Evolutionary conservation across 2,797 vertebrate species (phyloP).

Genomic region (Ctenochaetus hawaiiensis): DNA sequence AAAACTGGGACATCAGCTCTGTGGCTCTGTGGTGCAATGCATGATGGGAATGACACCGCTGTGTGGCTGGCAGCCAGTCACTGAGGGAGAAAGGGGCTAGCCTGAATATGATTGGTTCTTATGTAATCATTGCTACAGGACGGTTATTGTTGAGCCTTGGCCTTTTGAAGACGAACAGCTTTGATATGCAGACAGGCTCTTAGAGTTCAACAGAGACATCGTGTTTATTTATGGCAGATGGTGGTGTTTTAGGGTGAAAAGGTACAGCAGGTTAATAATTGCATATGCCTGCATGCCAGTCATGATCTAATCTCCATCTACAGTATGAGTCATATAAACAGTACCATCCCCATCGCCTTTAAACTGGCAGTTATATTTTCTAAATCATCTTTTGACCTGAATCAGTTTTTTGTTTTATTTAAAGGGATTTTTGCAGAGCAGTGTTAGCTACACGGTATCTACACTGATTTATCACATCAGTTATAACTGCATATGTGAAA

Average conservation of each 20-base stretch:
- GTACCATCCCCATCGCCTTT: slow-evolving; percentile 42
- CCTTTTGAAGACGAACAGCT: slow-evolving; percentile 51
- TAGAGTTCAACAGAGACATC: slow-evolving; percentile 14
- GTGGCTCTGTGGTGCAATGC: slow-evolving; percentile 37
- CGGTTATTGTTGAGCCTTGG: slow-evolving; percentile 44
- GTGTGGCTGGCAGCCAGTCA: slow-evolving; percentile 67
- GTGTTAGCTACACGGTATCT: neutral
- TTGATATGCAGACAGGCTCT: slow-evolving; percentile 46
- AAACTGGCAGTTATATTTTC: slow-evolving; percentile 7
- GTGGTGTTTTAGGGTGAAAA: neutral
- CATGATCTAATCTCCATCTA: slow-evolving; percentile 42
- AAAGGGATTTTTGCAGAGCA: neutral
- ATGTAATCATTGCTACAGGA: slow-evolving; percentile 62
- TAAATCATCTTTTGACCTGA: slow-evolving; percentile 10
- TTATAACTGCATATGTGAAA: too few species aligned
- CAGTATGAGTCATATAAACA: slow-evolving; percentile 31
- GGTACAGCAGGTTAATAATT: neutral
- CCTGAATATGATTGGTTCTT: slow-evolving; percentile 68
- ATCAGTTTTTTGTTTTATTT: slow-evolving; percentile 1
- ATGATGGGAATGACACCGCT: slow-evolving; percentile 72
- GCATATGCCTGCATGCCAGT: slow-evolving; percentile 22
- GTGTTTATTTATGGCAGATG: slow-evolving; percentile 24
- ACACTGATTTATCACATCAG: neutral
- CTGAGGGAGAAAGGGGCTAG: slow-evolving; percentile 40
- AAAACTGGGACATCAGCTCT: slow-evolving; percentile 76